Percentiles rank a stretch among this genome's conserved stretches.
Evolutionary conservation across 23 tunicate genomes (phyloP).

Genomic region (Halocynthia aurantium): DNA sequence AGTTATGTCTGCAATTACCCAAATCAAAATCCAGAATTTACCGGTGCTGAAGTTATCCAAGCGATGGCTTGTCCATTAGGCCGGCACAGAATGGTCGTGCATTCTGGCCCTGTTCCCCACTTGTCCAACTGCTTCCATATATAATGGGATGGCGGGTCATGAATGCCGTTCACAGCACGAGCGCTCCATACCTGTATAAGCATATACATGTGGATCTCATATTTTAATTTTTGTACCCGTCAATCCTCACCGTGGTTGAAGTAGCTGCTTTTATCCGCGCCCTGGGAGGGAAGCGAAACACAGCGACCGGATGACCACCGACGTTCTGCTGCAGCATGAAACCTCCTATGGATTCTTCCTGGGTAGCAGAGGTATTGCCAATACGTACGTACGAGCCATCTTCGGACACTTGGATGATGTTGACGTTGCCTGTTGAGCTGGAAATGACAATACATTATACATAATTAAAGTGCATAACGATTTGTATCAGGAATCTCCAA

Average conservation of each 20-base stretch:
- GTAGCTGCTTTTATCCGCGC: constrained; percentile 56
- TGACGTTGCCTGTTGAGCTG: constrained; percentile 85
- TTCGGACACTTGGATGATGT: constrained; percentile 55
- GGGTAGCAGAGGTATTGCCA: constrained; percentile 53
- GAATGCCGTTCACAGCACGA: constrained; percentile 46
- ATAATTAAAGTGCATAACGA: too few species aligned
- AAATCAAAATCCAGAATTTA: neutral
- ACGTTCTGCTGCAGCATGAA: constrained; percentile 76
- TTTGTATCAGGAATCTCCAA: too few species aligned
- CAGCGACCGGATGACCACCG: constrained; percentile 80
- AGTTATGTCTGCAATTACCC: neutral
- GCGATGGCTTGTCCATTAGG: constrained; percentile 94
- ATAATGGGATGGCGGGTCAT: constrained; percentile 77
- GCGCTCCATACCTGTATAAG: constrained; percentile 55
- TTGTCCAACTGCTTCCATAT: constrained; percentile 81
- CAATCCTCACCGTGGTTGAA: constrained; percentile 51
- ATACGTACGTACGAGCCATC: constrained; percentile 47
- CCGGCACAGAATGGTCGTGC: constrained; percentile 86
- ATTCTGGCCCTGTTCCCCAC: constrained; percentile 94
- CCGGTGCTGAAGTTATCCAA: constrained; percentile 85
- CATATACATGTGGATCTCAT: neutral
- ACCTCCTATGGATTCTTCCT: constrained; percentile 65
- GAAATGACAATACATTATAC: neutral
- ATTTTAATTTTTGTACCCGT: neutral
- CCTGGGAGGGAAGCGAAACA: constrained; percentile 85